These are phyloP conservation scores for Saccostrea echinata DNA, from an alignment of 1,140 invertebrate species.

Conservation along the genomic window DNA sequence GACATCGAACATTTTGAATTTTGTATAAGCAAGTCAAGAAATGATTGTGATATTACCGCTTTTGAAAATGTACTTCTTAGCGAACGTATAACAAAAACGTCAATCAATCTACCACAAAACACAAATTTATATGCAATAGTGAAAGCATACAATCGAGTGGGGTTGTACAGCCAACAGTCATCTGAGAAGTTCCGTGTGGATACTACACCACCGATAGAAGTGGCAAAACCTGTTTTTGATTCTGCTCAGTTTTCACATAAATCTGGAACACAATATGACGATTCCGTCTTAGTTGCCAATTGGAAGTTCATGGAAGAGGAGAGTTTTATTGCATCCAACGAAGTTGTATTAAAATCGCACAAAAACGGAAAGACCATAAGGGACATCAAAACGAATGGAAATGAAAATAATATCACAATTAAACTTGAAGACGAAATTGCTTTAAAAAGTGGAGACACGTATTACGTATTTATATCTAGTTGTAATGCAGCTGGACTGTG, in stretches of 20 bases:
- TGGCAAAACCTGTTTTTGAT: not conserved
- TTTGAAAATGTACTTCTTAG: slow-evolving; percentile 11
- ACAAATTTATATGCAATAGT: not conserved
- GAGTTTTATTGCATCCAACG: not conserved
- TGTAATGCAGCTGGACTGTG: slow-evolving; percentile 52
- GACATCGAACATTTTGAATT: not conserved
- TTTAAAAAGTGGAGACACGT: slow-evolving; percentile 36
- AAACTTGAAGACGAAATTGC: not conserved
- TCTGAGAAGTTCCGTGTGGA: not conserved
- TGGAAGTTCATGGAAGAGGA: not conserved
- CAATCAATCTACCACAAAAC: not conserved
- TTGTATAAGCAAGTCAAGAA: not conserved
- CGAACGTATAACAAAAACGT: not conserved
- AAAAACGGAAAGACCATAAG: not conserved
- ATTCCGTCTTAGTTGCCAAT: not conserved
- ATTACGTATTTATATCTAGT: slow-evolving; percentile 25
- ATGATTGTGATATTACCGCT: not conserved
- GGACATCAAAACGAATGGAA: not conserved
- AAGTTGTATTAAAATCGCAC: not conserved
- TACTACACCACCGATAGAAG: not conserved
- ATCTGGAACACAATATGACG: not conserved
- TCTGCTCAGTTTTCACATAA: not conserved
- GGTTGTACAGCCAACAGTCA: not conserved
- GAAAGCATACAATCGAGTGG: not conserved
- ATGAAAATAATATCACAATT: slow-evolving; percentile 10